phyloP scores from a whole-genome alignment of 92 coral and sea anemone genomes.

The Actinernus sp. region DNA sequence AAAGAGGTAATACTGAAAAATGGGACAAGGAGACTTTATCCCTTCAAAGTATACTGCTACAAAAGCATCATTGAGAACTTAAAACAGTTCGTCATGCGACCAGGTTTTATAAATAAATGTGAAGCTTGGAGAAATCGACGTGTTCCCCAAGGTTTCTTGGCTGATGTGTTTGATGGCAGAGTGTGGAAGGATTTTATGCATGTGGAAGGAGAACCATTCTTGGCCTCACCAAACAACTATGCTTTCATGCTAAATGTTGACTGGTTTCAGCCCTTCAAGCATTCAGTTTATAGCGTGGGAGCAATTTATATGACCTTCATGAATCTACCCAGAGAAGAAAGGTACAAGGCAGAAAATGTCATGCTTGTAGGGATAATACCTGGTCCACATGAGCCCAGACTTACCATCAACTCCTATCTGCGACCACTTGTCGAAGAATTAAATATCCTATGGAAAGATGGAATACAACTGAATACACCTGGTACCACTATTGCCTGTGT shows the following conservation, averaged over 20 bases:
- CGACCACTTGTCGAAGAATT: slow-evolving; percentile 50
- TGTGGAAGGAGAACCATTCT: slow-evolving; percentile 38
- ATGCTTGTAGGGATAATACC: slow-evolving; percentile 66
- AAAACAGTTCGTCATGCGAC: slow-evolving; percentile 15
- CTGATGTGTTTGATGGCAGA: slow-evolving; percentile 70
- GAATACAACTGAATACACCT: too few species aligned
- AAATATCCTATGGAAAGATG: slow-evolving; percentile 50
- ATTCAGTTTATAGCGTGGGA: slow-evolving; percentile 73
- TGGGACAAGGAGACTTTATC: slow-evolving; percentile 52
- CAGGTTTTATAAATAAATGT: slow-evolving; percentile 5
- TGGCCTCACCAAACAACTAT: slow-evolving; percentile 56
- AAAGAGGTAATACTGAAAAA: slow-evolving; percentile 54
- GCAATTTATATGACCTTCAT: slow-evolving; percentile 65
- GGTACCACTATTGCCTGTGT: too few species aligned
- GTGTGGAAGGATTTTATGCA: slow-evolving; percentile 59
- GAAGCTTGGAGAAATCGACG: slow-evolving; percentile 36
- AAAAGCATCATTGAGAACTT: slow-evolving; percentile 55
- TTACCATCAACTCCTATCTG: slow-evolving; percentile 19
- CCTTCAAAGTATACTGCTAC: slow-evolving; percentile 63
- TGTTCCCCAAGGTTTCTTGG: slow-evolving; percentile 46
- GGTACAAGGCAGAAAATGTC: slow-evolving; percentile 69
- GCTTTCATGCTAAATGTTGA: too few species aligned
- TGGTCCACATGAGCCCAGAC: slow-evolving; percentile 72
- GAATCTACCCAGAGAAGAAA: slow-evolving; percentile 63
- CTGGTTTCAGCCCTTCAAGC: too few species aligned